A percentile compares a stretch with the other conserved stretches of the same genome.
Evolutionary conservation across 2,888 invertebrate species (phyloP).

Genomic region (Opisthograptis luteolata): DNA sequence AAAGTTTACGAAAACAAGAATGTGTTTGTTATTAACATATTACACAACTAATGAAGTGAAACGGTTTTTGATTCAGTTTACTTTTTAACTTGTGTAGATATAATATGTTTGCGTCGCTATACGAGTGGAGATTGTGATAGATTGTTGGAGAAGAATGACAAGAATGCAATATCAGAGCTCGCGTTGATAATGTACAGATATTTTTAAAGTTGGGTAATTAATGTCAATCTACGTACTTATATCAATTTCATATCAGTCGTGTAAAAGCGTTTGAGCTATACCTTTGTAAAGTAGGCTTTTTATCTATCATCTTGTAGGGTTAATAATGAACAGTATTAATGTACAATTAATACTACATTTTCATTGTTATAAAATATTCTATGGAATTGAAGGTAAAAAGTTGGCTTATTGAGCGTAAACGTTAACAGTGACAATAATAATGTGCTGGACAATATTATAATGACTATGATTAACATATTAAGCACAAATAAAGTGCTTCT

Average conservation of each 20-base stretch:
- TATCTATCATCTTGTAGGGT: conserved; percentile 29
- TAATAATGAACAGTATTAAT: conserved; percentile 24
- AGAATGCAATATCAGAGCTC: conserved; percentile 44
- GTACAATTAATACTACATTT: conserved; percentile 17
- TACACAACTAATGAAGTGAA: too few relatives aligned
- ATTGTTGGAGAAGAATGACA: conserved; percentile 45
- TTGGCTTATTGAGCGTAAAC: conserved; percentile 4
- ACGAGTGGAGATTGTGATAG: conserved; percentile 58
- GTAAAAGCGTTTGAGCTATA: conserved; percentile 56
- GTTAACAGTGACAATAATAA: conserved; percentile 13
- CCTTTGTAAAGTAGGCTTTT: conserved; percentile 44
- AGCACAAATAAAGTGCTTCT: conserved; percentile 7
- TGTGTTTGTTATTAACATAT: too few relatives aligned
- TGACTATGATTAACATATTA: conserved; percentile 5
- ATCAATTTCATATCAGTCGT: conserved; percentile 81
- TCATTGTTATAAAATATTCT: conserved; percentile 22
- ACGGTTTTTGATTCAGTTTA: not conserved
- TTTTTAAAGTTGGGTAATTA: conserved; percentile 64
- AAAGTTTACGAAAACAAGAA: not conserved
- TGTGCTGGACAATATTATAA: conserved; percentile 29
- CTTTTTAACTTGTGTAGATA: not conserved
- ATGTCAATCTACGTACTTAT: conserved; percentile 76
- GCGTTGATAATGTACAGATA: conserved; percentile 57
- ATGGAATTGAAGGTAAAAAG: conserved; percentile 11
- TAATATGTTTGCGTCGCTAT: conserved; percentile 30